Evolutionary conservation across 2,113 vertebrate species (phyloP).

Genomic region (Cyanoramphus novaezelandiae): DNA sequence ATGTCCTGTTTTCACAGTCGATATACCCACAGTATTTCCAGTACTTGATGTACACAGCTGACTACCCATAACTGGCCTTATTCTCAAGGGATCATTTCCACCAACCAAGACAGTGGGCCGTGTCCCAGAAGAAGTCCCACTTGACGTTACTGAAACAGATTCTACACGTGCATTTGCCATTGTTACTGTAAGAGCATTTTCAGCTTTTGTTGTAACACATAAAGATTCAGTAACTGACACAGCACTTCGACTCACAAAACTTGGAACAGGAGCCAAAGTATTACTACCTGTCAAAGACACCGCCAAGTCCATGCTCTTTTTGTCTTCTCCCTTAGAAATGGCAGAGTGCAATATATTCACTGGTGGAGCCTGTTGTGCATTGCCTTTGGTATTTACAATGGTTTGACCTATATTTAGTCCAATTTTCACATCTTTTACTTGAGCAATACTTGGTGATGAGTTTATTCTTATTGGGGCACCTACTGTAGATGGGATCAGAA

Average conservation of each 20-base stretch:
- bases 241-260: slow-evolving; percentile 56
- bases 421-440: slow-evolving; percentile 84
- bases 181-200: slow-evolving; percentile 55
- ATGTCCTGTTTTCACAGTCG: slow-evolving; percentile 85
- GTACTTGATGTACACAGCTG: slow-evolving; percentile 61
- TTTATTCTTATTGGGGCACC: slow-evolving; percentile 74
- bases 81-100: slow-evolving; percentile 68
- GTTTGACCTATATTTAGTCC: slow-evolving; percentile 81
- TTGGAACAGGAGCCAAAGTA: slow-evolving; percentile 55
- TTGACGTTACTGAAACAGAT: slow-evolving; percentile 61
- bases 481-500: slow-evolving; percentile 77
- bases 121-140: slow-evolving; percentile 33
- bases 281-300: slow-evolving; percentile 47
- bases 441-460: slow-evolving; percentile 76
- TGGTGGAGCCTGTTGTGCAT: slow-evolving; percentile 68
- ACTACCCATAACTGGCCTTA: slow-evolving; percentile 64
- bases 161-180: slow-evolving; percentile 45
- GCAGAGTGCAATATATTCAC: slow-evolving; percentile 77
- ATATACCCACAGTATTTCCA: slow-evolving; percentile 77
- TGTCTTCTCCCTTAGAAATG: slow-evolving; percentile 70
- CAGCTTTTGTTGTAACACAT: slow-evolving; percentile 52
- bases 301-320: background rate
- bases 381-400: slow-evolving; percentile 75
- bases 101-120: slow-evolving; percentile 53
- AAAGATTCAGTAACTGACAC: slow-evolving; percentile 56